Evolutionary conservation across 2,113 vertebrate genomes (phyloP).

Genomic region (Tympanuchus pallidicinctus): DNA sequence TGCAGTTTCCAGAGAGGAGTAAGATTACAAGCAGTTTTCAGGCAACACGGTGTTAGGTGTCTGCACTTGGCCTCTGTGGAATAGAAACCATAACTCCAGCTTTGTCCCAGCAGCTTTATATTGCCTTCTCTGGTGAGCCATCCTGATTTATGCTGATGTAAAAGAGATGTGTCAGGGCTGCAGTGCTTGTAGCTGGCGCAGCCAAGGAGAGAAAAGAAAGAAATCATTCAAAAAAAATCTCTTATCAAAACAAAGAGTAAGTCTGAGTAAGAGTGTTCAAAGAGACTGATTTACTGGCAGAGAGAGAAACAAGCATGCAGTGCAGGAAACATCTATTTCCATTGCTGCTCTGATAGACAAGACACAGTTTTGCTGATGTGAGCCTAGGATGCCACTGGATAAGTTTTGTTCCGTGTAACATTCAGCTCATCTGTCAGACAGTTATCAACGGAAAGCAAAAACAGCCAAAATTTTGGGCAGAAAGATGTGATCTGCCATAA

Average conservation of each 20-base stretch:
- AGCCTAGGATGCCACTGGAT: not conserved
- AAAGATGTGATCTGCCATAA: constrained; percentile 34
- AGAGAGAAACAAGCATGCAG: not conserved
- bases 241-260: not conserved
- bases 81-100: not conserved
- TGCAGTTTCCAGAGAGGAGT: not conserved
- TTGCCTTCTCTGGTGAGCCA: not conserved
- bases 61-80: not conserved
- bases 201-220: constrained; percentile 18
- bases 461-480: not conserved
- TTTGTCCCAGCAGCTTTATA: not conserved
- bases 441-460: constrained; percentile 20
- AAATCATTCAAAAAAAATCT: constrained; percentile 10
- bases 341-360: not conserved
- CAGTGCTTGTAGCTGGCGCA: not conserved
- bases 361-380: not conserved
- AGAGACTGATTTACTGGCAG: not conserved
- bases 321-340: not conserved
- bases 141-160: not conserved
- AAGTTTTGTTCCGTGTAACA: not conserved
- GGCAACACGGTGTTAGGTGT: not conserved
- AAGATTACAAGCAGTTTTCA: not conserved
- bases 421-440: constrained; percentile 26
- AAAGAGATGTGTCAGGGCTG: not conserved
- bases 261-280: not conserved